Evolutionary conservation across 2,113 vertebrate species (phyloP), one percentile per base, ranked within the genome.

Genomic region (Microcebus murinus): DNA sequence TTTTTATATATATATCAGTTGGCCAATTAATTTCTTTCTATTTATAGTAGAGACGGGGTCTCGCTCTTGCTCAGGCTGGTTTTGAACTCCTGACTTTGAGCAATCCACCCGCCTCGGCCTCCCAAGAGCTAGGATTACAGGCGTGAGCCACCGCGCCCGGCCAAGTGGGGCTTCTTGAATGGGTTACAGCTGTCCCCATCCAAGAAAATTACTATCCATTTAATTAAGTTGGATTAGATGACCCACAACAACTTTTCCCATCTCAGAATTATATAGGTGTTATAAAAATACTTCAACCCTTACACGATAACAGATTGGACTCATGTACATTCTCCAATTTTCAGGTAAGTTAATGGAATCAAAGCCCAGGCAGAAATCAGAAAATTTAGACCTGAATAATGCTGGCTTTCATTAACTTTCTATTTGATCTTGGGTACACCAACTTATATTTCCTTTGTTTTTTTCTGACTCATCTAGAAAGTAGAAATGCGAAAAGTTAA

Each of bases 81-180:
- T n/a, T n/a, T n/a, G n/a, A n/a, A n/a, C n/a, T n/a, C n/a, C n/a
- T n/a, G n/a, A n/a, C n/a, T n/a, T n/a, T n/a, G n/a, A n/a, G n/a
- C n/a, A n/a, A n/a, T n/a, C n/a, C n/a, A n/a, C n/a, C n/a, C n/a
- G n/a, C n/a, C n/a, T n/a, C n/a, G n/a, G n/a, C n/a, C n/a, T n/a
- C n/a, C n/a, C n/a, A n/a, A n/a, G n/a, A n/a, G n/a, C n/a, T n/a
- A n/a, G n/a, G n/a, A n/a, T n/a, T n/a, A n/a, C n/a, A n/a, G n/a
- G n/a, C n/a, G n/a, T n/a, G n/a, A n/a, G n/a, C n/a, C n/a, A n/a
- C n/a, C n/a, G n/a, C n/a, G n/a, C n/a, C n/a, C n/a, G n/a, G n/a
- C n/a, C n/a, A n/a, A 15, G 3, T 1, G 3, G 31, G 65, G 0
- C 21, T 21, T 34, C 42, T 1, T 81, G 14, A 15, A 1, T 25